Percentiles rank a stretch among this genome's conserved stretches.
These are phyloP conservation scores for Atrina japonica DNA, from an alignment of 2,888 invertebrate genomes.

Conservation along the genomic window DNA sequence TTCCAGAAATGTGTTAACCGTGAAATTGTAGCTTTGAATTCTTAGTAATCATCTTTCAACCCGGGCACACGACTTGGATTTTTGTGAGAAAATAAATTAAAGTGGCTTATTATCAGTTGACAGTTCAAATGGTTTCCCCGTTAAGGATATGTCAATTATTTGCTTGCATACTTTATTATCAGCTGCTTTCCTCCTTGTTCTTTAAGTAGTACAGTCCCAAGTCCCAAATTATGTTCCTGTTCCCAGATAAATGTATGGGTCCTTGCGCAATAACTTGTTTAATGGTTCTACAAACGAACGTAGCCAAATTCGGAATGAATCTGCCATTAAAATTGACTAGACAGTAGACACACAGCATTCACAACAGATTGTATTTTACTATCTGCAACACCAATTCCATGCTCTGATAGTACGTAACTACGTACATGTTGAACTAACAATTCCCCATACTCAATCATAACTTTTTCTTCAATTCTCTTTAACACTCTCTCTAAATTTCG, in stretches of 20 bases:
- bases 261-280: slow-evolving; percentile 27
- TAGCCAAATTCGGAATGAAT: slow-evolving; percentile 45
- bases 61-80: slow-evolving; percentile 57
- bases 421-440: slow-evolving; percentile 49
- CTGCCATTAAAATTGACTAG: slow-evolving; percentile 33
- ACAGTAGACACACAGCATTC: slow-evolving; percentile 42
- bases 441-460: slow-evolving; percentile 52
- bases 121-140: slow-evolving; percentile 43
- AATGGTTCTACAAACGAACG: slow-evolving; percentile 35
- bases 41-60: slow-evolving; percentile 66
- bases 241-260: slow-evolving; percentile 38
- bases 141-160: slow-evolving; percentile 49
- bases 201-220: slow-evolving; percentile 45
- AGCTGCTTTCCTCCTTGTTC: slow-evolving; percentile 24
- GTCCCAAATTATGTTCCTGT: slow-evolving; percentile 28
- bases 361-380: slow-evolving; percentile 24
- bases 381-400: slow-evolving; percentile 25
- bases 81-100: slow-evolving; percentile 53
- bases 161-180: slow-evolving; percentile 47
- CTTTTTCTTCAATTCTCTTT: slow-evolving; percentile 39
- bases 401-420: slow-evolving; percentile 26
- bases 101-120: slow-evolving; percentile 67
- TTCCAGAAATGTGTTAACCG: slow-evolving; percentile 36
- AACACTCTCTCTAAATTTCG: slow-evolving; percentile 40
- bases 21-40: slow-evolving; percentile 51